Percentiles rank a stretch among this genome's conserved stretches.
Conservation (phyloP, 2,888 invertebrate species). For the Steinernema hermaphroditum region DNA sequence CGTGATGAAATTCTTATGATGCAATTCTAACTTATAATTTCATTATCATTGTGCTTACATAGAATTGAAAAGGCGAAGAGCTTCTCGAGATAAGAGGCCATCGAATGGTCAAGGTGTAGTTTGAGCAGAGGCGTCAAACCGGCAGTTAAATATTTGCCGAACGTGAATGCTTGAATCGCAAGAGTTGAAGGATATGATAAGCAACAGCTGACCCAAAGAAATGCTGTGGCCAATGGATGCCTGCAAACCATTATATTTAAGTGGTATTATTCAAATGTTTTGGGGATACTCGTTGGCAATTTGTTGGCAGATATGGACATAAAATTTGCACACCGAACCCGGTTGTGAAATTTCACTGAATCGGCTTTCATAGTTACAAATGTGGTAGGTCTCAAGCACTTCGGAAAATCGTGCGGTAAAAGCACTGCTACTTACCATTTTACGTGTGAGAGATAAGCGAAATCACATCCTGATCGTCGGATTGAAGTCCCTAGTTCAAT, state of each 20-base stretch:
- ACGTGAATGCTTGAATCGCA: constrained; percentile 57
- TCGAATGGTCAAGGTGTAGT: background rate
- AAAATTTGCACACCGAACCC: no score
- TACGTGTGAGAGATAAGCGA: constrained; percentile 77
- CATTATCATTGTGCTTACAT: no score
- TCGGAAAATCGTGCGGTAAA: no score
- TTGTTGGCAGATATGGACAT: no score
- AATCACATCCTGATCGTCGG: constrained; percentile 90
- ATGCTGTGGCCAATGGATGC: constrained; percentile 56
- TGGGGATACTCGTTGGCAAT: no score
- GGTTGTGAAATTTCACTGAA: no score
- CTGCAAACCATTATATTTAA: constrained; percentile 39
- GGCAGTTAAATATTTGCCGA: constrained; percentile 57
- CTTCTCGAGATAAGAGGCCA: constrained; percentile 25
- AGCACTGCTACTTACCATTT: constrained; percentile 41
- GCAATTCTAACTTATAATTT: no score
- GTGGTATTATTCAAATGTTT: no score
- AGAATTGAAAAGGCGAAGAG: constrained; percentile 41
- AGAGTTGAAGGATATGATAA: constrained; percentile 59
- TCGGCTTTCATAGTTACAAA: no score
- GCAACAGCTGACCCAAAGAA: constrained; percentile 55
- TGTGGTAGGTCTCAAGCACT: no score
- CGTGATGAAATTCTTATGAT: no score
- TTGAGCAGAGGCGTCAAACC: constrained; percentile 30
- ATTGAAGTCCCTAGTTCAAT: constrained; percentile 90